phyloP scores from a whole-genome alignment of 2,113 vertebrate species.

The Scopus umbretta region DNA sequence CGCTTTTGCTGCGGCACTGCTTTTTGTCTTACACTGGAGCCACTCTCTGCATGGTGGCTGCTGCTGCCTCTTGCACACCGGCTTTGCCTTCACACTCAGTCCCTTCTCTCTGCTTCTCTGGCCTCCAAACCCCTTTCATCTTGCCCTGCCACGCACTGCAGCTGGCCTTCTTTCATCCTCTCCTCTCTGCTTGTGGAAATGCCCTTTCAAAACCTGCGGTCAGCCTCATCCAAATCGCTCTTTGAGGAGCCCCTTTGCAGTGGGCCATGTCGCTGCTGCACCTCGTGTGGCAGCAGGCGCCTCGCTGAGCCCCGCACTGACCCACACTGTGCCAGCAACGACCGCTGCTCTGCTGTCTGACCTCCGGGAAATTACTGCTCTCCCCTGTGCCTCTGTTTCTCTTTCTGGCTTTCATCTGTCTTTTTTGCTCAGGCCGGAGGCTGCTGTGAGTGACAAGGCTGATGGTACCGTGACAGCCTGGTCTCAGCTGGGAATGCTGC shows the following conservation, averaged over 20 bases:
- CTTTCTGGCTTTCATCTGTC: neutral
- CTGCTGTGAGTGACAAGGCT: neutral
- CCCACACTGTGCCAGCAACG: rapidly evolving
- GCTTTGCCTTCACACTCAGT: neutral
- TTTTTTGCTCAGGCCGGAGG: neutral
- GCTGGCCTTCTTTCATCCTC: neutral
- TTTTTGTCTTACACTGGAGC: rapidly evolving
- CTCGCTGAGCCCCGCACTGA: rapidly evolving
- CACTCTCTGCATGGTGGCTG: rapidly evolving
- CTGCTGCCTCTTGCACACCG: rapidly evolving
- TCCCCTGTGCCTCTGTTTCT: neutral
- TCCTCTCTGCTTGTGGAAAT: neutral
- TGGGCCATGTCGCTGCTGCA: rapidly evolving
- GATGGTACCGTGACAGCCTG: neutral
- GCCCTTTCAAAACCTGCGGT: rapidly evolving
- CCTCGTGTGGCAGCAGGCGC: rapidly evolving
- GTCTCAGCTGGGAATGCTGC: neutral
- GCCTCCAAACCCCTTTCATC: neutral
- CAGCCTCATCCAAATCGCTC: rapidly evolving
- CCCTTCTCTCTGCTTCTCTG: neutral
- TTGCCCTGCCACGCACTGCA: rapidly evolving
- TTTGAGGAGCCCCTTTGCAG: neutral
- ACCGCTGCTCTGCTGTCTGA: neutral
- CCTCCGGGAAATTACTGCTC: neutral
- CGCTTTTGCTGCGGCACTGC: rapidly evolving